A percentile compares a stretch with the other conserved stretches of the same genome.
phyloP scores from a whole-genome alignment of 64 coral and sea anemone genomes.

The Platygyra sinensis region DNA sequence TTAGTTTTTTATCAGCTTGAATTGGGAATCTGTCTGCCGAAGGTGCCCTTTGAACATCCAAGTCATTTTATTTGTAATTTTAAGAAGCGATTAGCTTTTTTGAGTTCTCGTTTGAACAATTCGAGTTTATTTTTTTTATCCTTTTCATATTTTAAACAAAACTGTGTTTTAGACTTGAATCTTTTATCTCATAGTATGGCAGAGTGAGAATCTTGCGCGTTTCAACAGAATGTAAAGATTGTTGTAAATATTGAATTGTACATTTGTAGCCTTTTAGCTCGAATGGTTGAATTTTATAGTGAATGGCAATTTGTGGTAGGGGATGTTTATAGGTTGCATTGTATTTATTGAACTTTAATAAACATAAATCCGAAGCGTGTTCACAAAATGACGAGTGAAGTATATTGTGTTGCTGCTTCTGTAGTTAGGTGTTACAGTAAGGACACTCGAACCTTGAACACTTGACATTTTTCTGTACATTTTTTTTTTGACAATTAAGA shows the following conservation, averaged over 20 bases:
- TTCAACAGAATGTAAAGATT: not conserved
- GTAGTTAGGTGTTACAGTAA: too few species aligned
- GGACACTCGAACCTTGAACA: too few species aligned
- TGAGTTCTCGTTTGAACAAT: not conserved
- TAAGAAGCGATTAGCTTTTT: not conserved
- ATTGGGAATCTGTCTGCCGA: not conserved
- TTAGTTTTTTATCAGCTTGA: not conserved
- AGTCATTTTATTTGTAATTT: not conserved
- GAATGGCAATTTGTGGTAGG: not conserved
- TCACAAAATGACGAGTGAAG: not conserved
- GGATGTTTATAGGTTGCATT: not conserved
- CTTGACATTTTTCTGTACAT: too few species aligned
- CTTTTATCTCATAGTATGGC: not conserved
- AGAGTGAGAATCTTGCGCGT: not conserved
- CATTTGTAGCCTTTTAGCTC: not conserved
- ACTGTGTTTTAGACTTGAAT: not conserved
- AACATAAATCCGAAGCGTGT: not conserved
- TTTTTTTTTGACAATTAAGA: too few species aligned
- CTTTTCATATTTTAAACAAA: not conserved
- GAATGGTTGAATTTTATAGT: not conserved
- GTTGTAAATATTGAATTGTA: not conserved
- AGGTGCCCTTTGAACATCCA: not conserved
- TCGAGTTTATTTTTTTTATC: not conserved
- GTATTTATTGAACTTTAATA: constrained; percentile 9
- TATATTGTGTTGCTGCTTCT: not conserved